Base-by-base conservation (phyloP, 2,797 vertebrate genomes). In the Xenentodon cancila region DNA sequence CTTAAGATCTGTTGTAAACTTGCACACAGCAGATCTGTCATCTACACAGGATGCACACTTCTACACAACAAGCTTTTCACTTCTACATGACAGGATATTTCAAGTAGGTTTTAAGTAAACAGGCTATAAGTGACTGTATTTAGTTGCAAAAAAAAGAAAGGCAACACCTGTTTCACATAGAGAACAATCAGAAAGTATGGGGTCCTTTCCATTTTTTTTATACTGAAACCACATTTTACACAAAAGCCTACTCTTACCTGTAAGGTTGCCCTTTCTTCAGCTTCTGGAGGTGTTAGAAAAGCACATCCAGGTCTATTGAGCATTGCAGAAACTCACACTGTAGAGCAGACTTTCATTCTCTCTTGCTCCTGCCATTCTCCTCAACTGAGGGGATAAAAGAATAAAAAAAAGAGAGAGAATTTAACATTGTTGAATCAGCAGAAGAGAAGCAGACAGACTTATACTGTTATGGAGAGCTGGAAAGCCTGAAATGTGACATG, bases 401-500 rank as follows among this genome's bases (percentile, higher is more conserved):
- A 13, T 40, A 1, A 40, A 15, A 37, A 11, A 37, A 13, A 37
- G 27, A 5, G 45, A 22, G n/a, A 71, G 16, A 59, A 34, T 66
- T 16, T 53, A 19, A 75, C 32, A 53, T 61, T 66, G 68, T 72
- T 81, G 68, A 82, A 63, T 83, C 77, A 76, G 81, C 74, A 64
- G 55, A 66, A 45, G 42, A 66, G 44, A 73, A 58, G 53, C 45
- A 51, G 61, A 5, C 25, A 73, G 57, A 47, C 57, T 34, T 63
- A 50, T 9, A 61, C 58, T 46, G 21, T 56, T 19, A 64, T 7
- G 37, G 37, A 64, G 71, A 81, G 68, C 53, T 65, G 79, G 72
- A 88, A 88, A 84, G 80, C 75, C 65, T 77, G 65, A 86, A 81
- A 72, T 78, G 84, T 78, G 69, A 87, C 82, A 60, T 64, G 71